Base-by-base conservation (phyloP, 2,888 invertebrate species). In the Diogma glabrata region DNA sequence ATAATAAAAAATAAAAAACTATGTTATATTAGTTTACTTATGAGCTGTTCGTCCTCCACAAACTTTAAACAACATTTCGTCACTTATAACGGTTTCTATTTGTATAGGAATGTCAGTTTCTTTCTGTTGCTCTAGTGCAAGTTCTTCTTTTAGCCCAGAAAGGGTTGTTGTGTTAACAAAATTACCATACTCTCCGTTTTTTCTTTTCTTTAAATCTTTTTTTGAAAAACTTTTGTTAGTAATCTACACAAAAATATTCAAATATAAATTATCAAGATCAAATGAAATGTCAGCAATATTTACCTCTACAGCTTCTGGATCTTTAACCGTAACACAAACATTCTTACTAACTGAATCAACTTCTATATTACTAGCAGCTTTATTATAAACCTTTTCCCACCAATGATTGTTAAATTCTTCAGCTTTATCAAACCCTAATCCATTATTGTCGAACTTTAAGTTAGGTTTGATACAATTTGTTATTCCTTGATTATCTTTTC, bases 41-140 rank as follows among this genome's bases (percentile, higher is more conserved):
- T 91, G 90, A 3, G 84, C 87, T 3, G 90, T 91, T 59, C 88
- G 73, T 3, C 87, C 86, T 47, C 79, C 84, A 67, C 90, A 91
- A 0, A 82, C 83, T 28, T 77, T 77, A 66, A 87, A 87, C 24
- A 91, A 65, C 59, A 89, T 81, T 52, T 89, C 88, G 69, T 90
- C 89, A 0, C 22, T 43, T n/a, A 43, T 12, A 8, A 23, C n/a
- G 14, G 7, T 43, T 43, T 43, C 43, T n/a, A n/a, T n/a, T n/a
- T n/a, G n/a, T n/a, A n/a, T n/a, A n/a, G 43, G 5, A 12, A 43
- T n/a, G 14, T n/a, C 16, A 3, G 22, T 2, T 22, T n/a, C 7
- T 22, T 9, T 9, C 20, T 40, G 5, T 40, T 40, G 12, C 12
- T 4, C 6, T 4, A 20, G 19, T 19, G 10, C 3, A 10, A 5